Conservation (phyloP, 2,797 vertebrate genomes). For the Micrastur ruficollis region DNA sequence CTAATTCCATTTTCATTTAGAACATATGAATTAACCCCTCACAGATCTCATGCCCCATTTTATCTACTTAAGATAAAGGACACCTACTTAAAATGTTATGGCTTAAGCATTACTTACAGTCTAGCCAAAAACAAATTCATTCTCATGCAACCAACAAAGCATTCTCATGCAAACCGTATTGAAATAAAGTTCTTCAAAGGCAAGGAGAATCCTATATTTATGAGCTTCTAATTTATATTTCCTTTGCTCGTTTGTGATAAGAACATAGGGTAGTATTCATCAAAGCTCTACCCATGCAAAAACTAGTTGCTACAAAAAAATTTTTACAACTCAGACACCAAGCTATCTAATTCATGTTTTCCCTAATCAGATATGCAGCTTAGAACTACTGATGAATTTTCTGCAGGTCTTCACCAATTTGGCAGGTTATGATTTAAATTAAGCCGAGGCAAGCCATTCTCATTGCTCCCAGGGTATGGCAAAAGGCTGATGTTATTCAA, state of each 20-base stretch:
- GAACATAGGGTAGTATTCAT: not conserved
- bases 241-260: slow-evolving; percentile 32
- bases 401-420: not conserved
- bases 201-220: slow-evolving; percentile 18
- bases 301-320: not conserved
- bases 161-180: not conserved
- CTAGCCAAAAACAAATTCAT: not conserved
- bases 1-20: slow-evolving; percentile 59
- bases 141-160: not conserved
- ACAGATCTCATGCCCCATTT: slow-evolving; percentile 3
- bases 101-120: not conserved
- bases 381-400: not conserved
- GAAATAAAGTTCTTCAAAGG: slow-evolving; percentile 51
- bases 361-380: not conserved
- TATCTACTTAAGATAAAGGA: slow-evolving; percentile 8
- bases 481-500: not conserved
- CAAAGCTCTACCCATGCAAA: slow-evolving; percentile 6
- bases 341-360: not conserved
- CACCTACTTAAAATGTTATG: not conserved
- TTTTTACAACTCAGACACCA: not conserved
- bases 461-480: not conserved
- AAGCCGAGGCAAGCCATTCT: not conserved
- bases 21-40: slow-evolving; percentile 52
- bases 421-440: not conserved
- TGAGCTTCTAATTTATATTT: slow-evolving; percentile 46